These are phyloP conservation scores for Chrysolina oricalcia DNA, from an alignment of 2,888 invertebrate species.

Conservation along the genomic window DNA sequence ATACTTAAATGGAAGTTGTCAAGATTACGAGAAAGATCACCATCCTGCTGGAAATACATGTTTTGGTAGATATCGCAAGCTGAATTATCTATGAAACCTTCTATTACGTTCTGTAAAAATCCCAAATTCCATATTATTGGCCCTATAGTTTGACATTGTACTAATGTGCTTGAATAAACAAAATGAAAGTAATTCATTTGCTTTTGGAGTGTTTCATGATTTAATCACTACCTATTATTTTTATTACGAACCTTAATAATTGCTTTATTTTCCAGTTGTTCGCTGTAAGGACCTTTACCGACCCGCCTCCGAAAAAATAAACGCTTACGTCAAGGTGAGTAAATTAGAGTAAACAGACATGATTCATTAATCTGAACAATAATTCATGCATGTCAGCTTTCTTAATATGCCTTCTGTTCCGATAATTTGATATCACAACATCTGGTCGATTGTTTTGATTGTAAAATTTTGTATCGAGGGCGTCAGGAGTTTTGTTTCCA, in stretches of 20 bases:
- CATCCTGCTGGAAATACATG: no score
- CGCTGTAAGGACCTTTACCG: slow-evolving; percentile 84
- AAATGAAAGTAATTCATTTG: no score
- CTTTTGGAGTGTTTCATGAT: no score
- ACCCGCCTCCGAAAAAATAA: slow-evolving; percentile 79
- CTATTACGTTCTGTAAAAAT: no score
- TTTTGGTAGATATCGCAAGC: no score
- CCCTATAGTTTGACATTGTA: no score
- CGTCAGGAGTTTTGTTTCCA: slow-evolving; percentile 39
- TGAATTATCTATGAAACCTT: no score
- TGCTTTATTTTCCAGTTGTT: slow-evolving; percentile 78
- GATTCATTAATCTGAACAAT: slow-evolving; percentile 39
- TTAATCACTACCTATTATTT: no score
- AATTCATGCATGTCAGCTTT: slow-evolving; percentile 44
- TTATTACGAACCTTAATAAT: background rate
- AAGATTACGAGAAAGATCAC: no score
- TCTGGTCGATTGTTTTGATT: slow-evolving; percentile 45
- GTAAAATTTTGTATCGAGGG: slow-evolving; percentile 30
- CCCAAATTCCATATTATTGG: no score
- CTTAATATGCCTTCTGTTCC: slow-evolving; percentile 45
- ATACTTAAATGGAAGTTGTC: no score
- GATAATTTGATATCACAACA: slow-evolving; percentile 39
- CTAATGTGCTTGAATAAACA: no score
- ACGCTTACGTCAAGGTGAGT: slow-evolving; percentile 87
- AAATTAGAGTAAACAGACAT: slow-evolving; percentile 25